Evolutionary conservation across 2,888 invertebrate genomes (phyloP), one percentile per base, ranked within the genome.

Genomic region (Mesorhabditis sp.): DNA sequence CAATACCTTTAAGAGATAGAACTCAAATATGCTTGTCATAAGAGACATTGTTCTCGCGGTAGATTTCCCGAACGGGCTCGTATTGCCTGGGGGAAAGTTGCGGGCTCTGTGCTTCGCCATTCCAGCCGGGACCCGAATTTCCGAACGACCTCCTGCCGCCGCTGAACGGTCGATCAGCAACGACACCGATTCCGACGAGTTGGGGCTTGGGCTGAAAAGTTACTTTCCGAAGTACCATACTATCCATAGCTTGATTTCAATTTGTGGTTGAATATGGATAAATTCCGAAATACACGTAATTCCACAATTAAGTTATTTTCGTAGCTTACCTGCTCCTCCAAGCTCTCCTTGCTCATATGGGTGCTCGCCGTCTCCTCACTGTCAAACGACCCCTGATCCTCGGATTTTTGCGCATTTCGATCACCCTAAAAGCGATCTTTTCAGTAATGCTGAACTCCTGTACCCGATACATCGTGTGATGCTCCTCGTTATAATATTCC

Each of bases 51-150:
- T 71, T 71, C 44, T 71, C 71, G 50, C 67, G 61, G 43, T 58
- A 71, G 65, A 71, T 45, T 44, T 71, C 71, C 45, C 71, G 65
- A 13, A 71, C 71, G 42, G 71, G 71, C 65, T 71, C 71, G 28
- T 28, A 28, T 50, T 50, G 58, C 7, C 7, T 13, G n/a, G 7
- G 7, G 7, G 58, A 13, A n/a, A 50, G n/a, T 13, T 50, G 7
- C n/a, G 58, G 58, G 7, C 10, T 13, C 7, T 10, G 7, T 1
- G 58, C 58, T 50, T 10, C n/a, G 10, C 10, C 7, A 50, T 50
- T 50, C n/a, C 7, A 50, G n/a, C 10, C 58, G 10, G 58, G n/a
- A 13, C n/a, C 10, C 58, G 10, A 50, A 13, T 50, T n/a, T 10
- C n/a, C 58, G 58, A 50, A 50, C 7, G 58, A 50, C 7, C 58